phyloP scores from a whole-genome alignment of 2,797 vertebrate genomes.

The Myioborus melanocephalus region DNA sequence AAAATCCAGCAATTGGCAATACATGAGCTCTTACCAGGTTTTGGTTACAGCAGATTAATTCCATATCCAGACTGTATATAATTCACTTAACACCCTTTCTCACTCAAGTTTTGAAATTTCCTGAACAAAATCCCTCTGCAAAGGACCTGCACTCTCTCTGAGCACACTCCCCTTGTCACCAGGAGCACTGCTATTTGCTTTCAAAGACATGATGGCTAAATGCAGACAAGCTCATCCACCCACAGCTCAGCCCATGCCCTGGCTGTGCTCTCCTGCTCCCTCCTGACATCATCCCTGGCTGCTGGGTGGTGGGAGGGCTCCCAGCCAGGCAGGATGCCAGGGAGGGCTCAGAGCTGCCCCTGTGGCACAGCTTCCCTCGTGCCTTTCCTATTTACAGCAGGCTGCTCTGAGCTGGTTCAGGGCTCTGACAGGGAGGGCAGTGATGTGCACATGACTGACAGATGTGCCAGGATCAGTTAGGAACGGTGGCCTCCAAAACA shows the following conservation, averaged over 20 bases:
- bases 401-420: background rate
- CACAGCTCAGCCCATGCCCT: background rate
- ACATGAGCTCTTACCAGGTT: background rate
- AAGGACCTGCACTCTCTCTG: background rate
- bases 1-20: background rate
- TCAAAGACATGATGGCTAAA: background rate
- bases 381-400: background rate
- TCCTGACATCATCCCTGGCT: background rate
- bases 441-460: background rate
- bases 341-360: background rate
- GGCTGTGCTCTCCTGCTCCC: background rate
- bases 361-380: fast-evolving
- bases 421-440: background rate
- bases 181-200: background rate
- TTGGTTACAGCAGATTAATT: constrained; percentile 20
- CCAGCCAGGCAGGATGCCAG: background rate
- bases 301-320: background rate
- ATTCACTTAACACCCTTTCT: constrained; percentile 31
- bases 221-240: background rate
- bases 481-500: background rate
- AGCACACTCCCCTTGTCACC: background rate
- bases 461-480: background rate
- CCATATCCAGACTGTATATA: constrained; percentile 11
- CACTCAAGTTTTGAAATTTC: constrained; percentile 22
- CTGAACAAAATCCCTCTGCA: background rate